Base-by-base conservation (phyloP, 2,797 vertebrate genomes). In the Neostethus bicornis region DNA sequence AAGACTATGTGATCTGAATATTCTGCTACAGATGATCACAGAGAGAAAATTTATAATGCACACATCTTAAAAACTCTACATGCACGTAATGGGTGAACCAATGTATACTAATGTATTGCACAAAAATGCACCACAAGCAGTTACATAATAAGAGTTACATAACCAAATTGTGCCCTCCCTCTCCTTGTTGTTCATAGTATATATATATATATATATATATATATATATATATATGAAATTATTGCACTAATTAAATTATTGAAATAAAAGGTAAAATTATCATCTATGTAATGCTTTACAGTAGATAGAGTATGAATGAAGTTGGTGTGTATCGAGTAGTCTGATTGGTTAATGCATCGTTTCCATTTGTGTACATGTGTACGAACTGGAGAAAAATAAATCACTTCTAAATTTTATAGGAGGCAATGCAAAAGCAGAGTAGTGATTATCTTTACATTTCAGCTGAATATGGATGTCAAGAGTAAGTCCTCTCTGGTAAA, bases 21-120 rank as follows among this genome's bases (percentile, higher is more conserved):
- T n/a, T 21, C 10, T 38, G n/a, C 45, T 20, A 25, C 7, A 8
- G 26, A 23, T n/a, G n/a, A 23, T 23, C 23, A 1, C 1, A 19
- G 20, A 28, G 23, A 54, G 46, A 53, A n/a, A 12, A 16, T 26
- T 39, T 41, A 70, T 63, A 19, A 32, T 32, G 41, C 32, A 4
- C 21, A 29, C 17, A 51, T 12, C 19, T 20, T 4, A 55, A 5
- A 0, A 13, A 42, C 16, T 19, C 52, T 50, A n/a, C n/a, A n/a
- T n/a, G n/a, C n/a, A n/a, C n/a, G n/a, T n/a, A n/a, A n/a, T n/a
- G n/a, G n/a, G n/a, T n/a, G n/a, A n/a, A n/a, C n/a, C n/a, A 61
- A 1, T 6, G 14, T 6, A n/a, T 20, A 29, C 13, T 31, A 23
- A 50, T 34, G 29, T 11, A 28, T 50, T 26, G 57, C 8, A 44